Conservation (phyloP, 1,140 invertebrate species). For the Brachionus plicatilis region DNA sequence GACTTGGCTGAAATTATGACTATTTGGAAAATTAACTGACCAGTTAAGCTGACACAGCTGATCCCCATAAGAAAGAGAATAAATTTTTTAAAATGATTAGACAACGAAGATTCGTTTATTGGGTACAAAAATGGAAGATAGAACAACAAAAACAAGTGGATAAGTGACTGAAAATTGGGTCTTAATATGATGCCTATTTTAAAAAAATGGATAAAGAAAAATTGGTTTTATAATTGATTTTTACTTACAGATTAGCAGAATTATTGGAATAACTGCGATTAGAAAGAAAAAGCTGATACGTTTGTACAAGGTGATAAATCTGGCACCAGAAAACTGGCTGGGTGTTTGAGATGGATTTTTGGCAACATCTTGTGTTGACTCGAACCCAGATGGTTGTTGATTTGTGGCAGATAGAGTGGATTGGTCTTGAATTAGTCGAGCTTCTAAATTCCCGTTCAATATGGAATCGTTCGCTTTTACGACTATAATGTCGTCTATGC, state of each 20-base stretch:
- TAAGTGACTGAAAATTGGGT: constrained; percentile 16
- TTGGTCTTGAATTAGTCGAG: background rate
- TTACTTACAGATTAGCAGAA: background rate
- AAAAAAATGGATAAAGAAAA: background rate
- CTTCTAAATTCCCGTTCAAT: background rate
- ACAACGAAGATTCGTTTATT: background rate
- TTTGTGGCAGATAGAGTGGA: background rate
- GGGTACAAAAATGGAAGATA: constrained; percentile 37
- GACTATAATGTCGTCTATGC: background rate
- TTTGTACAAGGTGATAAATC: background rate
- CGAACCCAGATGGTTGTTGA: background rate
- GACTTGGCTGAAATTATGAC: background rate
- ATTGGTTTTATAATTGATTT: background rate
- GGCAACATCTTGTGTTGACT: background rate
- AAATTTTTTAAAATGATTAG: background rate
- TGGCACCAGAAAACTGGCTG: background rate
- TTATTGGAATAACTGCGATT: background rate
- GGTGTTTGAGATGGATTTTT: background rate
- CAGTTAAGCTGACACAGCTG: background rate
- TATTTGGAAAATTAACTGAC: constrained; percentile 13
- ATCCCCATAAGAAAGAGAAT: background rate
- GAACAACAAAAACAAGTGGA: constrained; percentile 25
- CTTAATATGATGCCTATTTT: background rate
- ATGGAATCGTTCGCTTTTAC: background rate
- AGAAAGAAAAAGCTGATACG: constrained; percentile 14